Conservation (phyloP, 2,797 vertebrate species). For the Leptatherina wallacei region DNA sequence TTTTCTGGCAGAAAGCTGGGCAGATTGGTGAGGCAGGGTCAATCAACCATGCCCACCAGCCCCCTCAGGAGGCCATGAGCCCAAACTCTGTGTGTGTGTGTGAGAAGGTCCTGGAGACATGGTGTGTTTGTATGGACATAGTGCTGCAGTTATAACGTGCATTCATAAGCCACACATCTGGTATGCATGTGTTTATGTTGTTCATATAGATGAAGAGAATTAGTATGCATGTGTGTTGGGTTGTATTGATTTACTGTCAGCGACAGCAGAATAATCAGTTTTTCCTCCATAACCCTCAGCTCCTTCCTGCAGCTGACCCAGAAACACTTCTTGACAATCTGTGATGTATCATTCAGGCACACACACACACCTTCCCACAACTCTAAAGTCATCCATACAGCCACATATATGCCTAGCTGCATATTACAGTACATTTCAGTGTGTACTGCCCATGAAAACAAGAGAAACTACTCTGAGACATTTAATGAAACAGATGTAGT, state of each 20-base stretch:
- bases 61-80: slow-evolving; percentile 61
- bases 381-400: slow-evolving; percentile 7
- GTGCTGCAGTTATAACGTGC: slow-evolving; percentile 49
- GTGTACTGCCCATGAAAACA: not conserved
- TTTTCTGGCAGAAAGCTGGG: slow-evolving; percentile 81
- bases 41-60: slow-evolving; percentile 79
- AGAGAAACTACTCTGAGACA: slow-evolving; percentile 21
- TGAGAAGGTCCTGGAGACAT: slow-evolving; percentile 60
- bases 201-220: slow-evolving; percentile 16
- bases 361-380: not conserved
- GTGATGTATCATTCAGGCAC: slow-evolving; percentile 25
- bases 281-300: slow-evolving; percentile 35
- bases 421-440: not conserved
- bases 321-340: slow-evolving; percentile 34
- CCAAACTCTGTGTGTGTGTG: slow-evolving; percentile 22
- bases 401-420: not conserved
- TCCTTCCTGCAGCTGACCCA: slow-evolving; percentile 29
- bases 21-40: slow-evolving; percentile 81
- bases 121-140: slow-evolving; percentile 51
- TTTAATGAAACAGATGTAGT: slow-evolving; percentile 27
- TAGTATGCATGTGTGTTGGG: slow-evolving; percentile 7
- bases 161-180: slow-evolving; percentile 59
- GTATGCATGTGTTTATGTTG: slow-evolving; percentile 50
- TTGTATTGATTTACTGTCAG: slow-evolving; percentile 63
- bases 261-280: slow-evolving; percentile 53